Base-by-base conservation (phyloP, 2,888 invertebrate genomes). In the Anagyrus pseudococci region DNA sequence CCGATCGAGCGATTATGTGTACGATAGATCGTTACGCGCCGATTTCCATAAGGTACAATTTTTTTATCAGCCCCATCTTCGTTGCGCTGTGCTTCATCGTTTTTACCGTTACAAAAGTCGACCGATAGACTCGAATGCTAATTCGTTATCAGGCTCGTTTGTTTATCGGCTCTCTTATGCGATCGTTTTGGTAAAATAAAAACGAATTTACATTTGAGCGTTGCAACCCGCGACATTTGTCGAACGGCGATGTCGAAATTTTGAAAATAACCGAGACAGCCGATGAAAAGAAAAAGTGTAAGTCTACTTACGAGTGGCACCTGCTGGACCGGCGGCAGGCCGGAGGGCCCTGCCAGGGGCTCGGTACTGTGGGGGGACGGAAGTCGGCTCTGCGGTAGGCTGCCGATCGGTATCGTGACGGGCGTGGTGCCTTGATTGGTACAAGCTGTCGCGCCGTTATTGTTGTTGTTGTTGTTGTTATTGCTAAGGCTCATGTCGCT, bases 321-420 rank as follows among this genome's bases (percentile, higher is more conserved):
- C 87, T 92, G 90, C 83, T 94, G 93, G 73, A 93, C 92, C 63
- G 93, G 94, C 62, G 92, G 91, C 76, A 93, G 84, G 68, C 91
- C 92, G 49, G 92, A 92, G n/a, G 92, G 91, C 67, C 92, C 92
- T 67, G 92, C 89, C 53, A 90, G 84, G 37, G 89, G 88, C 77
- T 89, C 89, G 75, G 86, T 86, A 73, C 83, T 83, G 73, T 88
- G 84, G 50, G 89, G 89, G 74, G 89, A 89, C 62, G 89, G 83
- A 76, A 88, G 80, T 61, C 80, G 77, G 70, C 75, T 78, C 69
- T 77, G 79, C 46, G 77, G 73, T 64, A 77, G 70, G 68, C 75
- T 75, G 65, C 60, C 40, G 41, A 60, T 54, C 40, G 64, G 64
- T 46, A 64, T 57, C 48, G 64, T 63, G 29, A 63, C 50, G 15